Evolutionary conservation across 92 coral and sea anemone species (phyloP).

Genomic region (Epizoanthus rinbou): DNA sequence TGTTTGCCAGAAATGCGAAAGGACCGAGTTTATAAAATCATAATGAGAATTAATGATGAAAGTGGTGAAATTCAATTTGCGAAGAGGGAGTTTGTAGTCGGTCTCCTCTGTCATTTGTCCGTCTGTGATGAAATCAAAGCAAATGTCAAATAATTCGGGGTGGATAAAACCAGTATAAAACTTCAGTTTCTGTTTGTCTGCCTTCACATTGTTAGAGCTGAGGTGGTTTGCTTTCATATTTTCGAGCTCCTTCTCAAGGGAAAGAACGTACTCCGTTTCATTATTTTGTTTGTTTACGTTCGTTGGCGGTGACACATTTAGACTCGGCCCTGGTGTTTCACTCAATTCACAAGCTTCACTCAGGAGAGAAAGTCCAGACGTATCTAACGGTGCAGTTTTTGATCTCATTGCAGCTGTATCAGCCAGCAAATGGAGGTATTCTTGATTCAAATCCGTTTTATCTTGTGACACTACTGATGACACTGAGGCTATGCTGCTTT

Average conservation of each 20-base stretch:
- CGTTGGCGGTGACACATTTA: constrained; percentile 1
- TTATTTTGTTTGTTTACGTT: background rate
- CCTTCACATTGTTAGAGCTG: background rate
- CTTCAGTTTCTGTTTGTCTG: background rate
- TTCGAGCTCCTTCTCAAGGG: no score
- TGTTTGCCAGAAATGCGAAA: no score
- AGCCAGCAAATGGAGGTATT: constrained; percentile 16
- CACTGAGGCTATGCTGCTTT: constrained; percentile 4
- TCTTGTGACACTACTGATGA: constrained; percentile 19
- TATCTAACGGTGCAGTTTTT: no score
- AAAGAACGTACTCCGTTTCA: no score
- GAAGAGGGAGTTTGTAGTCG: constrained; percentile 19
- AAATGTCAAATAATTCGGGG: constrained; percentile 37
- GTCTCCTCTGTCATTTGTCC: constrained; percentile 36
- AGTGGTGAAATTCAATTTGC: background rate
- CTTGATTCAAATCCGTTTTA: background rate
- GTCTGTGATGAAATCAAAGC: constrained; percentile 33
- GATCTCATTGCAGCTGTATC: constrained; percentile 12
- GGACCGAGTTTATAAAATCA: background rate
- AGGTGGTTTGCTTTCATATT: no score
- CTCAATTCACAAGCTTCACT: background rate
- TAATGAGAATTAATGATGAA: background rate
- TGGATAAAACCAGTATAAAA: constrained; percentile 26
- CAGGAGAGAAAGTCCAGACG: no score
- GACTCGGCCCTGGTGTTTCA: constrained; percentile 8